phyloP scores from a whole-genome alignment of 2,113 vertebrate species.

The Dinomys branickii region DNA sequence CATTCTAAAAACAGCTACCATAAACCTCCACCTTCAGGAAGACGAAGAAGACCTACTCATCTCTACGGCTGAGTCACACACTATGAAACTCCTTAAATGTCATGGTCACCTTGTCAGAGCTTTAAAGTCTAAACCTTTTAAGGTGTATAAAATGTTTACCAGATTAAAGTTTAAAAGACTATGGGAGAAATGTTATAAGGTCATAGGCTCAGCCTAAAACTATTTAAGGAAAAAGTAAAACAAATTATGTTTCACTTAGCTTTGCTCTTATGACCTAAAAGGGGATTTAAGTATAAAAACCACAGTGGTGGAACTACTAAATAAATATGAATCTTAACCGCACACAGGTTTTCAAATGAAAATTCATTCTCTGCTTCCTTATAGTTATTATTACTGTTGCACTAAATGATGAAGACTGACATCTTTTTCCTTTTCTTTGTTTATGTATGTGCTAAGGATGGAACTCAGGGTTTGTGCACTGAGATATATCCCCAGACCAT shows the following conservation, averaged over 20 bases:
- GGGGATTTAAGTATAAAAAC: conserved; percentile 40
- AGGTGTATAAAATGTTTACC: neutral
- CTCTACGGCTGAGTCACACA: neutral
- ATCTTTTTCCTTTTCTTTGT: neutral
- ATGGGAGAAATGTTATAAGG: neutral
- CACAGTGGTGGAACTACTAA: neutral
- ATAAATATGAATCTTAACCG: conserved; percentile 49
- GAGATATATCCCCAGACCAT: neutral
- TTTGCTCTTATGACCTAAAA: conserved; percentile 12
- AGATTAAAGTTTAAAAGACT: neutral
- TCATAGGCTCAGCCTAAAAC: neutral
- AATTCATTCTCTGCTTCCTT: conserved; percentile 46
- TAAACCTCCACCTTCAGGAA: neutral
- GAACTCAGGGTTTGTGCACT: neutral
- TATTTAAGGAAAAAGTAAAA: neutral
- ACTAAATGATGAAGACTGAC: conserved; percentile 8
- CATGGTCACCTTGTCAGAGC: neutral
- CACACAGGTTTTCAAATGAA: neutral
- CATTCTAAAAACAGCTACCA: neutral
- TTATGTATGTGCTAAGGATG: neutral
- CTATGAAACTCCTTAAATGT: conserved; percentile 13
- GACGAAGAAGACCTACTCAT: neutral
- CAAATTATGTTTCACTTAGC: neutral
- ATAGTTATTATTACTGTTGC: neutral
- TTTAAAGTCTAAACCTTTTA: conserved; percentile 14